Evolutionary conservation across 2,797 vertebrate genomes (phyloP).

Genomic region (Lophura swinhoii): DNA sequence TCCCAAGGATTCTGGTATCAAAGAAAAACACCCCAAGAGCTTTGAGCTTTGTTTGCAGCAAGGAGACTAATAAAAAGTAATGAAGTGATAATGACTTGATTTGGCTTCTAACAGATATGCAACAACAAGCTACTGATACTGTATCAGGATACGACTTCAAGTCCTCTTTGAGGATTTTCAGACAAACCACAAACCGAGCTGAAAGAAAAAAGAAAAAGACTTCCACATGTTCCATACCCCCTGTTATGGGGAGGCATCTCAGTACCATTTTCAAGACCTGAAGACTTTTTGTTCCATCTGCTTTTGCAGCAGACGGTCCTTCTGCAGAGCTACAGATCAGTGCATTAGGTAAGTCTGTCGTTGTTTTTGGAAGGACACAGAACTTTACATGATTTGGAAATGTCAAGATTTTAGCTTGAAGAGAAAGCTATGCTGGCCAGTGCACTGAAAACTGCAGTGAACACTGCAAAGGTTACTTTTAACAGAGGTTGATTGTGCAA

Average conservation of each 20-base stretch:
- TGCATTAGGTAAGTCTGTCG: neutral
- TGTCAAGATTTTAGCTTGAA: neutral
- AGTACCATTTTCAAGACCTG: neutral
- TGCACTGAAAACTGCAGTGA: neutral
- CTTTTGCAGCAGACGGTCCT: neutral
- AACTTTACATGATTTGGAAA: neutral
- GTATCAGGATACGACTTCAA: neutral
- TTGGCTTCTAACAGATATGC: neutral
- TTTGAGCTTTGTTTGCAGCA: neutral
- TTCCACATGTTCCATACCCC: neutral
- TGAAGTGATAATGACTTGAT: neutral
- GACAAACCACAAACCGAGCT: neutral
- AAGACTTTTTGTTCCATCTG: neutral
- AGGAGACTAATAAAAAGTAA: neutral
- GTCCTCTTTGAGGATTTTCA: neutral
- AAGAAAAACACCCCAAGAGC: neutral
- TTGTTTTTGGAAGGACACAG: neutral
- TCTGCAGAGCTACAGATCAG: neutral
- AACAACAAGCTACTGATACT: neutral
- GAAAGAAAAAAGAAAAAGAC: neutral
- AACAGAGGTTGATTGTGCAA: slow-evolving; percentile 37
- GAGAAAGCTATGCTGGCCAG: neutral
- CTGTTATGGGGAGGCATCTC: neutral
- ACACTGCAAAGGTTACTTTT: neutral
- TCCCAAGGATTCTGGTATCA: neutral